Evolutionary conservation across 2,888 invertebrate species (phyloP), one percentile per base, ranked within the genome.

Genomic region (Tineola bisselliella): DNA sequence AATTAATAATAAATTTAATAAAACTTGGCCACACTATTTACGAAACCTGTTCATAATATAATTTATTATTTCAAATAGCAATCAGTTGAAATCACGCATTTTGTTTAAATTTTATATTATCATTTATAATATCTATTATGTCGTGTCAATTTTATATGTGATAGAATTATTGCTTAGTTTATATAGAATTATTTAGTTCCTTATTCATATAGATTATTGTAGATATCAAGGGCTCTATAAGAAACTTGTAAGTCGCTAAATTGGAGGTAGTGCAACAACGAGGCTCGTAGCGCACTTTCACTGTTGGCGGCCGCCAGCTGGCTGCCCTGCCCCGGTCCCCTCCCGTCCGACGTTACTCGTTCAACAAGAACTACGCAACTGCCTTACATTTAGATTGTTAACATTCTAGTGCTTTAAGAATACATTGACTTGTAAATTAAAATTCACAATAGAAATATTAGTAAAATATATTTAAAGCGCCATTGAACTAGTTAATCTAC

Each of bases 241-340:
- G 13, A 48, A 48, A 48, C 15, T 15, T n/a, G 48, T 48, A n/a
- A 38, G 2, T 38, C 38, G 38, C 38, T 38, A 6, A 38, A 13
- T 18, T 19, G 11, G 11, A 19, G 54, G 19, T 25, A 25, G 54
- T 25, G 19, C n/a, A 25, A 54, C 54, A 54, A 54, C 54, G 19
- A 33, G 60, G 60, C 44, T 44, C 33, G 57, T 73, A 73, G 73
- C 69, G 77, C 76, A 87, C 87, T 87, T 87, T 87, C 87, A 86
- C 87, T 87, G 69, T 71, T 84, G 79, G 74, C 78, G 87, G 84
- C 83, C 84, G 77, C 70, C 84, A 82, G 84, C 84, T 83, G 81
- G 71, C 68, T 63, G 62, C 68, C 68, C 69, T 69, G 66, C 67
- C 71, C 66, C 69, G 66, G 66, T 64, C 65, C 63, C 62, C 63